Evolutionary conservation across 2,888 invertebrate species (phyloP), one percentile per base, ranked within the genome.

Genomic region (Tetragnatha montana): DNA sequence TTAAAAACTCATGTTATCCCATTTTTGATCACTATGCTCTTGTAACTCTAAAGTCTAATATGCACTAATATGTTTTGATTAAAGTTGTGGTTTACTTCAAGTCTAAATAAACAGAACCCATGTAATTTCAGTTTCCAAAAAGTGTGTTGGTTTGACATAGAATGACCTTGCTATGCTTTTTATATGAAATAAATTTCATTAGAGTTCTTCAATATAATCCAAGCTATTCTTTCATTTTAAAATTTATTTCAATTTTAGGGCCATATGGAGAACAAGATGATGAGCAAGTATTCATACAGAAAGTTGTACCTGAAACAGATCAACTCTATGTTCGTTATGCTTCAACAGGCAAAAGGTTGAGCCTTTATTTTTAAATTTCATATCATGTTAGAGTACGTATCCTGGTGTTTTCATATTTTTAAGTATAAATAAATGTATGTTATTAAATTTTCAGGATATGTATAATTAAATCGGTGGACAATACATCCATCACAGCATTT

Each of bases 221-320:
- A 35, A 35, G 4, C n/a, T n/a, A n/a, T n/a, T n/a, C n/a, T n/a
- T n/a, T n/a, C 35, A 75, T 35, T 75, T 35, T 47, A 17, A 35
- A 17, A 47, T n/a, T 49, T 76, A 50, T 76, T n/a, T 74, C 70
- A 71, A 50, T 35, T 35, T 35, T 87, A 95, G 98, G 98, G 7
- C 99, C 99, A 0, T 99, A 97, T 93, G 99, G 99, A 0, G 99
- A 99, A 93, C 98, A 98, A 93, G 98, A 99, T 93, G 99, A 99
- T 93, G 92, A 98, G 93, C 99, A 98, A 94, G 97, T 99, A 91
- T 99, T 99, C 93, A 96, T 99, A 79, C 99, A 99, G 94, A 98
- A 98, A 94, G 97, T 99, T 14, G 97, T 99, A 17, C 99, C 99
- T 0, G 98, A 99, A 93, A 98, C 98, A 0, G 98, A 98, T 93